phyloP scores from a whole-genome alignment of 1,140 invertebrate species.

The Pseudoatta argentina region DNA sequence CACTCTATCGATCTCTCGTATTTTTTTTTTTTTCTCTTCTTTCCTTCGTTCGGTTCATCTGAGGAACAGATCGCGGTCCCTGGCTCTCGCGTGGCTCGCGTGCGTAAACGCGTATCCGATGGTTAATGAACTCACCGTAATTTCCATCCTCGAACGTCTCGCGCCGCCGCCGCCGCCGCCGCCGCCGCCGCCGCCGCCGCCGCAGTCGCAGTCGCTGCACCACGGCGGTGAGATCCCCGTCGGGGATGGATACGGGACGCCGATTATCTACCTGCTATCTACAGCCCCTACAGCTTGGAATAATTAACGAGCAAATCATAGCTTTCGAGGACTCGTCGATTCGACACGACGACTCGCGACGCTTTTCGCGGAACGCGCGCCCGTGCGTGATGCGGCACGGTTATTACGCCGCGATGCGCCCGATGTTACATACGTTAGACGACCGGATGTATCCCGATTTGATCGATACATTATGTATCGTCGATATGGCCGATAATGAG shows the following conservation, averaged over 20 bases:
- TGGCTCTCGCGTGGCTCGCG: constrained; percentile 65
- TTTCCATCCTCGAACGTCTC: constrained; percentile 68
- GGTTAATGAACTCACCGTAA: constrained; percentile 75
- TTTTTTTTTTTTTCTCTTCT: constrained; percentile 30
- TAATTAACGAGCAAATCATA: constrained; percentile 28
- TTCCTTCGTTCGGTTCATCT: constrained; percentile 26
- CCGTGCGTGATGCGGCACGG: constrained; percentile 42
- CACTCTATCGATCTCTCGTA: constrained; percentile 4
- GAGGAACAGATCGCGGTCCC: constrained; percentile 70
- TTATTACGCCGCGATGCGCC: constrained; percentile 44
- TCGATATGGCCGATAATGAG: not conserved
- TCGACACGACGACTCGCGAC: constrained; percentile 27
- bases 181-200: constrained; percentile 72
- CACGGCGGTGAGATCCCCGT: constrained; percentile 8
- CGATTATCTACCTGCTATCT: constrained; percentile 42
- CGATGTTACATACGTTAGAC: constrained; percentile 30
- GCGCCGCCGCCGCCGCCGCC: constrained; percentile 77
- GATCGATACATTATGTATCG: not conserved
- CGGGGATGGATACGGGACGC: constrained; percentile 41
- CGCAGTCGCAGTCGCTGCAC: not conserved
- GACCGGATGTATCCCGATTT: constrained; percentile 35
- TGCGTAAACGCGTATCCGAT: constrained; percentile 71
- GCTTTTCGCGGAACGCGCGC: constrained; percentile 27
- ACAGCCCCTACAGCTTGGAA: not conserved
- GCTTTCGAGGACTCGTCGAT: constrained; percentile 7